A percentile compares a stretch with the other conserved stretches of the same genome.
These are phyloP conservation scores for Tenrec ecaudatus DNA, from an alignment of 2,113 vertebrate genomes.

Conservation along the genomic window DNA sequence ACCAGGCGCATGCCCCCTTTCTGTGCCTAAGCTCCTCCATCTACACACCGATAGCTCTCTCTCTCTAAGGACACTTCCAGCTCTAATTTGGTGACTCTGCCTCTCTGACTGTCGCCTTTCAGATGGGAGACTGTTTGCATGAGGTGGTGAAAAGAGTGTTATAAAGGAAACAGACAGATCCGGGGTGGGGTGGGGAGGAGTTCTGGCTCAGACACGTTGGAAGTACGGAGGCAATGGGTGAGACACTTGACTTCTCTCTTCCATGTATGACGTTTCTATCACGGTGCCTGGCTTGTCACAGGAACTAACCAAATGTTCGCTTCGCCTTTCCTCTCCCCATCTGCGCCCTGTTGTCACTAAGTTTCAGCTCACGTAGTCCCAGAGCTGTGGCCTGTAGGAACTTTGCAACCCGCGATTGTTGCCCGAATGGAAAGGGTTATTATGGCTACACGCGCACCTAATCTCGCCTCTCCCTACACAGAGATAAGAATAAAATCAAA, in stretches of 20 bases:
- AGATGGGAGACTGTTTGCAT: background rate
- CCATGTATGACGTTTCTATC: background rate
- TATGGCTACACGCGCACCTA: background rate
- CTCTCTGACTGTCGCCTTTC: background rate
- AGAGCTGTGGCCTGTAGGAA: constrained; percentile 22
- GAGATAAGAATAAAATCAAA: constrained; percentile 10
- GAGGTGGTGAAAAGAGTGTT: background rate
- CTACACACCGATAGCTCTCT: background rate
- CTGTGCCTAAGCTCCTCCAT: background rate
- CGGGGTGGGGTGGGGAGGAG: background rate
- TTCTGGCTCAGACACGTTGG: background rate
- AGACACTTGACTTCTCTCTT: constrained; percentile 57
- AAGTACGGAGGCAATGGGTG: background rate
- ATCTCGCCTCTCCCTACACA: background rate
- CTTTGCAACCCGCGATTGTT: constrained; percentile 21
- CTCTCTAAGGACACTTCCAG: background rate
- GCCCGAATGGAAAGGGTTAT: constrained; percentile 13
- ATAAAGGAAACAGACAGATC: constrained; percentile 24
- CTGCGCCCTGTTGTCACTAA: constrained; percentile 63
- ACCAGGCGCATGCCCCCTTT: accelerated
- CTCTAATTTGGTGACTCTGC: background rate
- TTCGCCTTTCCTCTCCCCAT: constrained; percentile 53
- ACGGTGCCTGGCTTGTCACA: constrained; percentile 45
- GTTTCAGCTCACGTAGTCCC: background rate
- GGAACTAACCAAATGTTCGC: constrained; percentile 8